Base-by-base conservation (phyloP, 2,113 vertebrate species). In the Uria lomvia region DNA sequence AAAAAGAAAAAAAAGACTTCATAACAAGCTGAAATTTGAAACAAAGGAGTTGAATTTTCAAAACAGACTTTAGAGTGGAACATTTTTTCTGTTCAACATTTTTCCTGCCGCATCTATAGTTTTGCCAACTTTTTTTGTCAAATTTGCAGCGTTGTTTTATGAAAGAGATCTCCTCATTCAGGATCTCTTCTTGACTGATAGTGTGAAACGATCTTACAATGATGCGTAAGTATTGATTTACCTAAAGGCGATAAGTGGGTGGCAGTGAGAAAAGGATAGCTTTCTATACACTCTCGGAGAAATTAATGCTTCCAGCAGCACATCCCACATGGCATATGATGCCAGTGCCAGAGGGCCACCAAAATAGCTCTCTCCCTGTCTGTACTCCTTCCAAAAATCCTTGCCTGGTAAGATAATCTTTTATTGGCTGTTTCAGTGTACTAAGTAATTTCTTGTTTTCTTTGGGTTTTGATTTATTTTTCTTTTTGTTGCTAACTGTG, bases 261-360 rank as follows among this genome's bases (percentile, higher is more conserved):
- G 66, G 67, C 29, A 32, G 38, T 59, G 17, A 47, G 43, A 68
- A 58, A 14, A 67, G 34, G 66, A 36, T 55, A 60, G 50, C 30
- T 85, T 85, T 76, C 43, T 8, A 68, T 10, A 43, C 5, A 1
- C 49, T 32, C 32, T 4, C 17, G 53, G 66, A 58, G 55, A 84
- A 58, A 38, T 4, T 5, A 22, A 24, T 0, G 6, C 38, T 49
- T 38, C n/a, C 55, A 59, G 23, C 38, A 30, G n/a, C 49, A 23
- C 20, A 30, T 52, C 34, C 76, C 66, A 38, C 5, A 0, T 5
- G 36, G 47, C 12, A 15, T 2, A 14, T 2, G 58, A 36, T 5
- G 21, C 14, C 70, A 36, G 24, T 21, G 36, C 36, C 53, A 32
- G 23, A 12, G 43, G 38, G 72, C 30, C 40, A 83, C 55, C 26